These are phyloP conservation scores for Salvelinus sp. DNA, from an alignment of 2,113 vertebrate species.

Conservation along the genomic window DNA sequence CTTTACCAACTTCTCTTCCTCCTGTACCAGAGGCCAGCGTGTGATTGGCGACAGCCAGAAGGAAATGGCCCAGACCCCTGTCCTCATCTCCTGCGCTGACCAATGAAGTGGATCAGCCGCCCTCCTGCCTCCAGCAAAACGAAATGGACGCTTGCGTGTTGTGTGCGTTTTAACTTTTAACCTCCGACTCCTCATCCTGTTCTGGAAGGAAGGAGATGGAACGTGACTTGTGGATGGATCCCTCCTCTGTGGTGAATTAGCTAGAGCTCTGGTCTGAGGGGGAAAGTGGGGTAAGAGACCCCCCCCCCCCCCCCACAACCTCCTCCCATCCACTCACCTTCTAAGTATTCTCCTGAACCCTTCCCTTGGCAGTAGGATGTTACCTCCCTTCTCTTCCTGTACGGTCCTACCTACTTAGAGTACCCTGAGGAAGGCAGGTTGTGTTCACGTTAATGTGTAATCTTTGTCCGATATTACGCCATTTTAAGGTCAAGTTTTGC, in stretches of 20 bases:
- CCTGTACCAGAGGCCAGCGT: conserved; percentile 88
- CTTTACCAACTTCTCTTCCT: neutral
- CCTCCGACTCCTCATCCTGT: conserved; percentile 65
- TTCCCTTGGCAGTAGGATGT: conserved; percentile 52
- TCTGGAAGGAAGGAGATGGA: conserved; percentile 72
- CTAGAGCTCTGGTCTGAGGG: conserved; percentile 56
- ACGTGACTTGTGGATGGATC: conserved; percentile 67
- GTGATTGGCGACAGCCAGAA: conserved; percentile 89
- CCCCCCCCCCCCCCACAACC: neutral
- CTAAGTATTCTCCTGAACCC: conserved; percentile 63
- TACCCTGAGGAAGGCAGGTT: conserved; percentile 48
- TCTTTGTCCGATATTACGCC: conserved; percentile 55
- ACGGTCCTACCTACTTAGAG: conserved; percentile 32
- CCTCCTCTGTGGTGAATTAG: conserved; percentile 71
- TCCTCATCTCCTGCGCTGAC: conserved; percentile 98
- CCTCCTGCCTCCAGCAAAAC: conserved; percentile 43
- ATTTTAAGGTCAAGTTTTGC: conserved; percentile 65
- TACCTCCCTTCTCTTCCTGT: conserved; percentile 45
- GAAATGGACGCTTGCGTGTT: conserved; percentile 41
- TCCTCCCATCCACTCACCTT: conserved; percentile 36
- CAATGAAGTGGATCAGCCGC: conserved; percentile 82
- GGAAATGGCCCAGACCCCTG: conserved; percentile 91
- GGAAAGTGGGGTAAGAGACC: conserved; percentile 12
- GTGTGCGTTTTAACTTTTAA: conserved; percentile 71
- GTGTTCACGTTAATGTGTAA: conserved; percentile 38